Evolutionary conservation across 1,140 invertebrate species (phyloP).

Genomic region (Dinoponera quadriceps): DNA sequence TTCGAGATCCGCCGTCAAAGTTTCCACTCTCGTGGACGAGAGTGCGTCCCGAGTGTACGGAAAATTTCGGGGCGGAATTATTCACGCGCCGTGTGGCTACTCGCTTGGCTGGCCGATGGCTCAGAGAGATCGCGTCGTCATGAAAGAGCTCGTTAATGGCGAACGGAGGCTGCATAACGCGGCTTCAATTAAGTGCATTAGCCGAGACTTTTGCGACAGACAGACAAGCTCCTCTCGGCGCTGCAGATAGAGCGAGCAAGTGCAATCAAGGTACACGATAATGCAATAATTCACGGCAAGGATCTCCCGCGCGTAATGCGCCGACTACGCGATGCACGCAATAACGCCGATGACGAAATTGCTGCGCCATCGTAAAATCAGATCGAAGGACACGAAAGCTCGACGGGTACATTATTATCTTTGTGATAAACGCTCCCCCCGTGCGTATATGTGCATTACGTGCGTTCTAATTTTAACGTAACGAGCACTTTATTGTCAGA

Average conservation of each 20-base stretch:
- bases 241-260: constrained; percentile 16
- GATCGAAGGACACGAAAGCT: background rate
- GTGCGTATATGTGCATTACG: no score
- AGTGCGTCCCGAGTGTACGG: background rate
- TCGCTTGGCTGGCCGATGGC: constrained; percentile 7
- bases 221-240: constrained; percentile 29
- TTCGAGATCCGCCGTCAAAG: background rate
- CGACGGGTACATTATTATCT: constrained; percentile 7
- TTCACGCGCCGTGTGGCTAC: background rate
- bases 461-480: background rate
- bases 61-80: constrained; percentile 40
- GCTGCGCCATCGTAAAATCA: constrained; percentile 17
- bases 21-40: background rate
- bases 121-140: constrained; percentile 4
- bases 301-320: constrained; percentile 44
- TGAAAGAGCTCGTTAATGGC: constrained; percentile 64
- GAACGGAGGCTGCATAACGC: constrained; percentile 53
- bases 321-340: constrained; percentile 20
- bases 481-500: background rate
- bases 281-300: constrained; percentile 67
- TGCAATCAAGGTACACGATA: constrained; percentile 64
- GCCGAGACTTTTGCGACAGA: constrained; percentile 66
- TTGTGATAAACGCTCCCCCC: background rate
- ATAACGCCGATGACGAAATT: constrained; percentile 16
- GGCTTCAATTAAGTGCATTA: constrained; percentile 75